These are phyloP conservation scores for Isichthys henryi DNA, from an alignment of 2,113 vertebrate species.

Conservation along the genomic window DNA sequence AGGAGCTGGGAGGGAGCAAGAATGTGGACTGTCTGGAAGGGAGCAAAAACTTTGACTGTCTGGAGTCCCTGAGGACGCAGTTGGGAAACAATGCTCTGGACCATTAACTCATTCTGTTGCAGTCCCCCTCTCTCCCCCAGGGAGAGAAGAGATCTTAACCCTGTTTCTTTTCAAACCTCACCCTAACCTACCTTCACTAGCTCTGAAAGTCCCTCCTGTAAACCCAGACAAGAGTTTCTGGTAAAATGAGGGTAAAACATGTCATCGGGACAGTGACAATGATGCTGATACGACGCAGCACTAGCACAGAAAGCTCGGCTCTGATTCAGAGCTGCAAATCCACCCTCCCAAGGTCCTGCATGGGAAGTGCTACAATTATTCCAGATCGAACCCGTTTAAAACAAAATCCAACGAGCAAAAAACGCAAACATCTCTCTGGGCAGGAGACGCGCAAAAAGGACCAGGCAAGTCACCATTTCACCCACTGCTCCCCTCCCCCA, in stretches of 20 bases:
- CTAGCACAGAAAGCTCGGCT: not conserved
- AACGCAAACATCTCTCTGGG: not conserved
- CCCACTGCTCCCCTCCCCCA: conserved; percentile 24
- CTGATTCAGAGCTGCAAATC: not conserved
- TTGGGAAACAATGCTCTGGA: not conserved
- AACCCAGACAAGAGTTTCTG: not conserved
- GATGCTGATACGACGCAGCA: not conserved
- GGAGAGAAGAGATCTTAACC: not conserved
- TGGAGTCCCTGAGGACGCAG: not conserved
- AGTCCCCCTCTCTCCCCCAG: not conserved
- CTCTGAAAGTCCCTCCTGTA: not conserved
- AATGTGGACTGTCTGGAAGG: not conserved
- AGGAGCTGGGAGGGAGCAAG: not conserved
- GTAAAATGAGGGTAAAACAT: not conserved
- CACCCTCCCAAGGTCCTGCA: not conserved
- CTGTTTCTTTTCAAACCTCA: not conserved
- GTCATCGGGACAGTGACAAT: not conserved
- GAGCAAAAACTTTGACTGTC: not conserved
- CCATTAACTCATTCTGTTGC: not conserved
- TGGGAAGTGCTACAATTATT: not conserved
- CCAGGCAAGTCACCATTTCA: conserved; percentile 25
- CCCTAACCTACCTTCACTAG: not conserved
- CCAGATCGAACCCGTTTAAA: not conserved
- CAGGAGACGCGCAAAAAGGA: conserved; percentile 40
- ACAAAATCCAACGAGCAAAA: not conserved